phyloP scores from a whole-genome alignment of 2,888 invertebrate species.

The Pterostichus niger region DNA sequence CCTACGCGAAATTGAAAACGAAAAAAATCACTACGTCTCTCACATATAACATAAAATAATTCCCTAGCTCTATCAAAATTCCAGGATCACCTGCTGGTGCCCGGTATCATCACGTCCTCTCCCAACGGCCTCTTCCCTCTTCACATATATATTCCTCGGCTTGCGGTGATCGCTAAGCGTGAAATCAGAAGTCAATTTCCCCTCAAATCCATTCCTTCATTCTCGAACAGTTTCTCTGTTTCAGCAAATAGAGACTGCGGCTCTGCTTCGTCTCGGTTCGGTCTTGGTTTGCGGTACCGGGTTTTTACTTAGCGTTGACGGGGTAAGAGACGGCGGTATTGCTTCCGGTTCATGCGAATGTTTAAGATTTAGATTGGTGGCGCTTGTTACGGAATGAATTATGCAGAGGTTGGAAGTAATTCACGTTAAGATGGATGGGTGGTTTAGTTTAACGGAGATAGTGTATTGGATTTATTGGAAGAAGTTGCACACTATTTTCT shows the following conservation, averaged over 20 bases:
- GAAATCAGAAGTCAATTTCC: constrained; percentile 11
- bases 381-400: constrained; percentile 62
- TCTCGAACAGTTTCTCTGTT: neutral
- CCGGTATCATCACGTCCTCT: neutral
- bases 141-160: neutral
- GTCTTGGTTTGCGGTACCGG: neutral
- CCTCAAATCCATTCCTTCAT: neutral
- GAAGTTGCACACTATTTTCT: neutral
- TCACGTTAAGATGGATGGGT: constrained; percentile 28
- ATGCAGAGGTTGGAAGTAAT: constrained; percentile 56
- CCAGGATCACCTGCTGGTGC: constrained; percentile 2
- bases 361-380: constrained; percentile 65
- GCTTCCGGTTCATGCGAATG: constrained; percentile 54
- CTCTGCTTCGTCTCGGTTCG: neutral
- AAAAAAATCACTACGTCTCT: constrained; percentile 16
- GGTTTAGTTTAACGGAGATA: neutral
- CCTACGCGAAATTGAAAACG: constrained; percentile 30
- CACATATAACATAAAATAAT: constrained; percentile 23
- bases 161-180: neutral
- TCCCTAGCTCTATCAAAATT: constrained; percentile 37
- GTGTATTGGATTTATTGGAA: constrained; percentile 11
- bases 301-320: neutral
- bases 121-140: neutral
- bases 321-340: constrained; percentile 19
- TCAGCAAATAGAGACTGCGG: neutral